phyloP scores from a whole-genome alignment of 2,888 invertebrate species.

The Drosophila kanekoi region DNA sequence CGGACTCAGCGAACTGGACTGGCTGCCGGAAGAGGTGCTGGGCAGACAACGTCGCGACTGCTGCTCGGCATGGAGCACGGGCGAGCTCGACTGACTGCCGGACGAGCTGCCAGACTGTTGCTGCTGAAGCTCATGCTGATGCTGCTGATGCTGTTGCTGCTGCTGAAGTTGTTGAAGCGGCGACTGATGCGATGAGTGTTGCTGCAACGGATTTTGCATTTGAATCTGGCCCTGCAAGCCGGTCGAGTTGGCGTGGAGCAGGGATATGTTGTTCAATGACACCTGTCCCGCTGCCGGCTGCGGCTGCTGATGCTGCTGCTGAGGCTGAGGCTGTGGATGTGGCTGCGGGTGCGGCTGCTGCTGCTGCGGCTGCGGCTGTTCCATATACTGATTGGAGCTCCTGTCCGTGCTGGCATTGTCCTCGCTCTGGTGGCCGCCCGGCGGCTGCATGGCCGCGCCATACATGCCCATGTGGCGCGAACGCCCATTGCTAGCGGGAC shows the following conservation, averaged over 20 bases:
- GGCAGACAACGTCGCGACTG: background rate
- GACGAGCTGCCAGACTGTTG: background rate
- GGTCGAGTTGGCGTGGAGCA: background rate
- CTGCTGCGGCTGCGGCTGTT: background rate
- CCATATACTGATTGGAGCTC: background rate
- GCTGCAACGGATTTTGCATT: background rate
- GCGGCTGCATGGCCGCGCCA: background rate
- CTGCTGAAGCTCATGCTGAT: background rate
- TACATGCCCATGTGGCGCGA: constrained; percentile 3
- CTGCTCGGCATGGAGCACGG: background rate
- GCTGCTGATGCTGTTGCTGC: background rate
- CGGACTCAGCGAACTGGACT: background rate
- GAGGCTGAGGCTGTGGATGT: no score
- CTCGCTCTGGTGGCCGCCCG: background rate
- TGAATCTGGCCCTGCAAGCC: background rate
- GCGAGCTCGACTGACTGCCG: background rate
- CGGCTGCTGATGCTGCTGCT: background rate
- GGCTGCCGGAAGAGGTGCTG: background rate
- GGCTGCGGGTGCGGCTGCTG: background rate
- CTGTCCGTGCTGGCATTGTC: constrained; percentile 8
- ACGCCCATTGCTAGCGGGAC: constrained; percentile 21
- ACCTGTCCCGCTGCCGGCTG: background rate
- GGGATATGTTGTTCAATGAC: background rate
- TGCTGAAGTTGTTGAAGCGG: background rate
- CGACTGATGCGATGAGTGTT: background rate